Percentiles rank a stretch among this genome's conserved stretches.
phyloP scores from a whole-genome alignment of 2,888 invertebrate species.

The Pachymerium ferrugineum region DNA sequence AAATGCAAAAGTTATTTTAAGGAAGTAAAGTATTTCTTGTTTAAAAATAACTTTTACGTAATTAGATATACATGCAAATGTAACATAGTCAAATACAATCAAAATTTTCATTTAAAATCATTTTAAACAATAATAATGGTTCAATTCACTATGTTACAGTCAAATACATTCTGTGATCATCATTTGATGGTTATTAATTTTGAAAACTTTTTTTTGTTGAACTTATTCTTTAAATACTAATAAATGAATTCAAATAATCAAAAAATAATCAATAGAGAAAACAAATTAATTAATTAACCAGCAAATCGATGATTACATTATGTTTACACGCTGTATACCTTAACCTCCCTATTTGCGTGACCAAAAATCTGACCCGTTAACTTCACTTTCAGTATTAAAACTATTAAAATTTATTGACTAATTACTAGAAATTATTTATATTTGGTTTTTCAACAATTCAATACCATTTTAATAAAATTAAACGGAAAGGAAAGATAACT shows the following conservation, averaged over 20 bases:
- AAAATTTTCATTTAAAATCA: background rate
- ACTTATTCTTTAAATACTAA: slow-evolving; percentile 6
- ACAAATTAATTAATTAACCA: background rate
- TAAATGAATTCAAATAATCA: background rate
- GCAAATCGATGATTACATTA: slow-evolving; percentile 6
- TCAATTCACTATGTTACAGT: background rate
- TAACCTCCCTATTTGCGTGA: slow-evolving; percentile 30
- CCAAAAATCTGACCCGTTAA: slow-evolving; percentile 25
- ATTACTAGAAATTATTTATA: background rate
- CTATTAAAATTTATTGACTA: background rate
- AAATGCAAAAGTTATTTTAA: background rate
- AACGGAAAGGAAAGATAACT: slow-evolving; percentile 28
- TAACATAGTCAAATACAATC: slow-evolving; percentile 13
- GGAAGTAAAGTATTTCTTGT: too few relatives aligned
- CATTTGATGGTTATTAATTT: background rate
- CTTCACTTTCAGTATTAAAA: slow-evolving; percentile 2
- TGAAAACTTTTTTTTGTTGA: too few relatives aligned
- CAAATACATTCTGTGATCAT: slow-evolving; percentile 11
- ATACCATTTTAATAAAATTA: background rate
- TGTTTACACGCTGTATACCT: slow-evolving; percentile 28
- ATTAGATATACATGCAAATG: slow-evolving; percentile 11
- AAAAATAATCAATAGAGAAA: too few relatives aligned
- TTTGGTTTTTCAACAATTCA: background rate
- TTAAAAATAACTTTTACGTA: too few relatives aligned
- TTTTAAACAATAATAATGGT: background rate